Evolutionary conservation across 2,113 vertebrate genomes (phyloP).

Genomic region (Terrapene triunguis): DNA sequence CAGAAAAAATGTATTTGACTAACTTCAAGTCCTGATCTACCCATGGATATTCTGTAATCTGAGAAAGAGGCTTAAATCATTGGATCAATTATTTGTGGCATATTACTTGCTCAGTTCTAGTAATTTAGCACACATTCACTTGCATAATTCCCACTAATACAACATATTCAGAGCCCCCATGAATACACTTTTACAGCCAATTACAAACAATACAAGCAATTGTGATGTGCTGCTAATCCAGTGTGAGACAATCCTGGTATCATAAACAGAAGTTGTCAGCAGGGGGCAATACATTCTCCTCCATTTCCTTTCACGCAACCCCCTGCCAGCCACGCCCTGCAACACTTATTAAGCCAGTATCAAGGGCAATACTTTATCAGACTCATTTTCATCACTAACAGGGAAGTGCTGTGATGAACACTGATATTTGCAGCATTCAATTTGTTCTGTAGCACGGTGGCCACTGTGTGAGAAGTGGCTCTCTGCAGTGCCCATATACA

Average conservation of each 20-base stretch:
- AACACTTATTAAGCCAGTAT: slow-evolving; percentile 35
- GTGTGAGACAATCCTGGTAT: slow-evolving; percentile 63
- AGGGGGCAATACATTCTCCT: slow-evolving; percentile 52
- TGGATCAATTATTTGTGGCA: neutral
- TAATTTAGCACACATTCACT: slow-evolving; percentile 43
- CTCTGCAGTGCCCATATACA: neutral
- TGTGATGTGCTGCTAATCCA: slow-evolving; percentile 63
- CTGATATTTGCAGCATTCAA: neutral
- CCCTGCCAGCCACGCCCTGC: slow-evolving; percentile 25
- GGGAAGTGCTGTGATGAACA: neutral
- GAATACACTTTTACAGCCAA: slow-evolving; percentile 67
- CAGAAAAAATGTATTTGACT: accelerated
- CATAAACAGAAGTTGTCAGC: slow-evolving; percentile 63
- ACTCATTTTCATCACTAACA: neutral
- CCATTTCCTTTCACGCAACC: slow-evolving; percentile 35
- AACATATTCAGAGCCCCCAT: slow-evolving; percentile 64
- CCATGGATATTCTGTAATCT: neutral
- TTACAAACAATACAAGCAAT: slow-evolving; percentile 65
- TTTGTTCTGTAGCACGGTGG: neutral
- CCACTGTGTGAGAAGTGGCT: neutral
- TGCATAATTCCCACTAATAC: slow-evolving; percentile 48
- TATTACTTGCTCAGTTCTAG: neutral
- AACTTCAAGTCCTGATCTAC: no score
- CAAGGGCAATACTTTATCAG: slow-evolving; percentile 9
- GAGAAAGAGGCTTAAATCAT: no score